Evolutionary conservation across 2,113 vertebrate genomes (phyloP).

Genomic region (Salminus brasiliensis): DNA sequence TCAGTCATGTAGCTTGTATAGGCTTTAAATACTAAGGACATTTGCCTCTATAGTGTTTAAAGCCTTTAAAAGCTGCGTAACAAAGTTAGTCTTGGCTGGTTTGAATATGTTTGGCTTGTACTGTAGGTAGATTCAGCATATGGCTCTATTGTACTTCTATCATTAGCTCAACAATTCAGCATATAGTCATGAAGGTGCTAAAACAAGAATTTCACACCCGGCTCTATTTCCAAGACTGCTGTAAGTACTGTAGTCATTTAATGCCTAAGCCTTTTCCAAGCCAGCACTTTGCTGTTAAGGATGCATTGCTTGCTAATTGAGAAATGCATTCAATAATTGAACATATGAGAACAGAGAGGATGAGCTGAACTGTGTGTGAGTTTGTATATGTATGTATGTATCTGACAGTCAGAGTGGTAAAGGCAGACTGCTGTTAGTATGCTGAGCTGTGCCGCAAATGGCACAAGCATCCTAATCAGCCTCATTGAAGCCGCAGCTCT

Average conservation of each 20-base stretch:
- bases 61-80: no score
- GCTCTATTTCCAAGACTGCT: background rate
- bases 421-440: conserved; percentile 37
- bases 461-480: conserved; percentile 38
- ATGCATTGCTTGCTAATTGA: conserved; percentile 52
- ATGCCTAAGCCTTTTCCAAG: conserved; percentile 26
- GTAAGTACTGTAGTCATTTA: conserved; percentile 19
- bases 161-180: background rate
- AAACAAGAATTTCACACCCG: background rate
- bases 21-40: no score
- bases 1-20: no score
- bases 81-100: no score
- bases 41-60: no score
- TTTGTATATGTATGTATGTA: background rate
- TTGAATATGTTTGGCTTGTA: no score
- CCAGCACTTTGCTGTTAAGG: conserved; percentile 39
- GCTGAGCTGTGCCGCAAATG: conserved; percentile 42
- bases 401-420: conserved; percentile 4
- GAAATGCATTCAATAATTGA: conserved; percentile 56
- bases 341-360: conserved; percentile 46
- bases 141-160: background rate
- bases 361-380: conserved; percentile 19
- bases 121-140: background rate
- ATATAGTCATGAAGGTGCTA: background rate
- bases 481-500: conserved; percentile 19